Conservation (phyloP, 92 coral and sea anemone species). For the Porites lobata region DNA sequence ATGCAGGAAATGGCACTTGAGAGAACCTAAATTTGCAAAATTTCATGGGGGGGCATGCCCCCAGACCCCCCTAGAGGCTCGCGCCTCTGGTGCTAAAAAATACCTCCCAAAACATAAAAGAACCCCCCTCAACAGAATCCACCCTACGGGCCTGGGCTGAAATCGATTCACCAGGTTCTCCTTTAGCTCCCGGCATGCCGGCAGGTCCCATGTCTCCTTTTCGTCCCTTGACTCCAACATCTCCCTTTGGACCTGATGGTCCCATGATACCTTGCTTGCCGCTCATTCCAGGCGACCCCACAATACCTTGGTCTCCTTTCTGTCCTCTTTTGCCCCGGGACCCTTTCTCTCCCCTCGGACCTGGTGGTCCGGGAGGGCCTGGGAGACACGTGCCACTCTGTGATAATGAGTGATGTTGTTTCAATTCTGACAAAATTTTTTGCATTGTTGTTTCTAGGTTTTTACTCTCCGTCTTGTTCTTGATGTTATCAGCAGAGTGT, state of each 20-base stretch:
- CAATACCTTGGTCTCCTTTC: background rate
- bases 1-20: too few species aligned
- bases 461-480: background rate
- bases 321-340: background rate
- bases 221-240: background rate
- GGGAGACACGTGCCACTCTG: background rate
- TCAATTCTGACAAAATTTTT: background rate
- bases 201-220: background rate
- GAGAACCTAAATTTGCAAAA: too few species aligned
- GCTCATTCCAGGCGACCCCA: background rate
- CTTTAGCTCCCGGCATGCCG: background rate
- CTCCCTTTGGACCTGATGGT: background rate
- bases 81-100: too few species aligned
- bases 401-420: background rate
- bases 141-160: too few species aligned
- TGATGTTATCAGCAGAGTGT: background rate
- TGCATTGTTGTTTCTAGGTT: background rate
- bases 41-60: too few species aligned
- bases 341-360: background rate
- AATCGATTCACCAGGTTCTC: background rate
- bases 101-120: too few species aligned
- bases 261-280: conserved; percentile 7
- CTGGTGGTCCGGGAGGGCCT: background rate
- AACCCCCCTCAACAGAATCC: too few species aligned
- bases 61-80: too few species aligned